These are phyloP conservation scores for Xestoiulus laeticollis DNA, from an alignment of 2,888 invertebrate genomes.

Conservation along the genomic window DNA sequence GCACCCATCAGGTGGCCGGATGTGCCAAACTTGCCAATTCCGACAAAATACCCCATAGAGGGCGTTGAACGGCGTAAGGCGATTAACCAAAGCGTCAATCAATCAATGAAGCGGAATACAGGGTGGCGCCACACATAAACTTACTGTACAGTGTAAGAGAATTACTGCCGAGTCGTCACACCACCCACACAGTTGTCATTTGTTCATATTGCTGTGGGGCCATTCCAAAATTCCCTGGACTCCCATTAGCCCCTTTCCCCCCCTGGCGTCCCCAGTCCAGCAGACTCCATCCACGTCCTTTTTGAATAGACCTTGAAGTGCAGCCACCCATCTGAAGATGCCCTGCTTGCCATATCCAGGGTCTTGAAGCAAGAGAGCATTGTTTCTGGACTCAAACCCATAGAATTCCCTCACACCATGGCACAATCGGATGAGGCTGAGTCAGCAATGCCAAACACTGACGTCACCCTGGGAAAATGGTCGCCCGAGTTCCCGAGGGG, in stretches of 20 bases:
- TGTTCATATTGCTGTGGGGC: too few relatives aligned
- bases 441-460: background rate
- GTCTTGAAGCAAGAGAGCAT: too few relatives aligned
- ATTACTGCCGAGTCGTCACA: too few relatives aligned
- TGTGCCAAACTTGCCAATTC: background rate
- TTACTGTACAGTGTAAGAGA: too few relatives aligned
- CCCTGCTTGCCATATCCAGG: too few relatives aligned
- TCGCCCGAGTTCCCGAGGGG: background rate
- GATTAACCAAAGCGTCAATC: background rate
- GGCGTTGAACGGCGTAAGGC: background rate
- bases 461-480: background rate
- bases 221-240: too few relatives aligned
- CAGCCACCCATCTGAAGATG: background rate
- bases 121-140: background rate
- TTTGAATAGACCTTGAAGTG: background rate
- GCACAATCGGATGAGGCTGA: background rate
- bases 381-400: too few relatives aligned
- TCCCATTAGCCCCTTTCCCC: too few relatives aligned
- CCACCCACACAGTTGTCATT: too few relatives aligned
- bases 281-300: background rate
- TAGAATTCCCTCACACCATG: too few relatives aligned
- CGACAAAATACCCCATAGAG: conserved; percentile 6
- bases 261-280: too few relatives aligned
- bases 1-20: conserved; percentile 15
- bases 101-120: background rate